Conservation (phyloP, 2,888 invertebrate species). For the Macrophya annulata region DNA sequence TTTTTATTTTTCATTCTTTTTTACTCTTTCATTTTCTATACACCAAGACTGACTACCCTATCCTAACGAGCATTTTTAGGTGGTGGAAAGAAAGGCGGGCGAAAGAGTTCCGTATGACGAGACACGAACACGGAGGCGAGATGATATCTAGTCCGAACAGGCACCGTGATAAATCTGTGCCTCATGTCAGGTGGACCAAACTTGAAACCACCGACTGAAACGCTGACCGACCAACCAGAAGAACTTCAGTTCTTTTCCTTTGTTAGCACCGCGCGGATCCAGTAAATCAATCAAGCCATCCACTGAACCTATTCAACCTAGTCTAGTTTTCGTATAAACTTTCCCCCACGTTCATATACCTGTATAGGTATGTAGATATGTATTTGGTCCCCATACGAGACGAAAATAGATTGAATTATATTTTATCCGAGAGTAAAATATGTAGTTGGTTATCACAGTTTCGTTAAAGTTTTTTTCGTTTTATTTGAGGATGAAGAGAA, state of each 20-base stretch:
- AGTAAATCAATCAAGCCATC: conserved; percentile 48
- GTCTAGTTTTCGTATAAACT: conserved; percentile 16
- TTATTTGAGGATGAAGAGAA: neutral
- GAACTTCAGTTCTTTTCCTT: conserved; percentile 41
- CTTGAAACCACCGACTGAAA: conserved; percentile 41
- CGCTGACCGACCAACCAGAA: conserved; percentile 32
- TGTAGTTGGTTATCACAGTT: neutral
- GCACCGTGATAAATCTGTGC: conserved; percentile 77
- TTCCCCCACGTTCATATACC: neutral
- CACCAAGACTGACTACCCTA: neutral
- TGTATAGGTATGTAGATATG: too few relatives aligned
- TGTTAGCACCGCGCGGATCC: conserved; percentile 49
- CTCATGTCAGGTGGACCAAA: conserved; percentile 70
- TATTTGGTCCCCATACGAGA: too few relatives aligned
- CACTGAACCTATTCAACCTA: neutral
- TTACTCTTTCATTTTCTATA: neutral
- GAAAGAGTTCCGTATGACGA: conserved; percentile 70
- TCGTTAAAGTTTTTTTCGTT: neutral
- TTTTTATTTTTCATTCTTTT: neutral
- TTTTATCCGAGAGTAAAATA: neutral
- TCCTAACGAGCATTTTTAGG: conserved; percentile 1
- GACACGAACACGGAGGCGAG: conserved; percentile 70
- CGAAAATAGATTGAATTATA: too few relatives aligned
- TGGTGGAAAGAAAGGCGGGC: conserved; percentile 58
- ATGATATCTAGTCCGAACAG: conserved; percentile 76